Base-by-base conservation (phyloP, 2,888 invertebrate genomes). In the Harpagoxenus sublaevis region DNA sequence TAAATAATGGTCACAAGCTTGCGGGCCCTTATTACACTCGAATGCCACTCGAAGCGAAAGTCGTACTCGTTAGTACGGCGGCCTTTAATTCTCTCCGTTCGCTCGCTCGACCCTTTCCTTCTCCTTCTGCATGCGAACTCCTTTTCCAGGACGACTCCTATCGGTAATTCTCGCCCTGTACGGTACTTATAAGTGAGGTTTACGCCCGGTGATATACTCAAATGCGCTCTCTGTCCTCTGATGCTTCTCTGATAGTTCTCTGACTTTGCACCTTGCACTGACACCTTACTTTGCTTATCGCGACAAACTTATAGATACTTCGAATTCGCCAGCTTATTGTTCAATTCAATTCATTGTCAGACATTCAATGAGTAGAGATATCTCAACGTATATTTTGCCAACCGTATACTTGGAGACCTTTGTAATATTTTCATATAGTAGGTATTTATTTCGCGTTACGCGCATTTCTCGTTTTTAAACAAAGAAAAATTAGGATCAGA, bases 1-100 rank as follows among this genome's bases (percentile, higher is more conserved):
- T 93, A 92, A 93, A 94, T 93, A 94, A 94, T 93, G 89, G 92
- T 91, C 90, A 89, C 66, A 39, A 92, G 91, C 90, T 88, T 84
- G 87, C 88, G 88, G 91, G 90, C 92, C 91, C 93, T 93, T 92
- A 92, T 91, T 91, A 91, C 89, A 89, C 48, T 68, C 31, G 18
- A 68, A 68, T 66, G 10, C 91, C 91, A 93, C 93, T 93, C 89
- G 86, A 92, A 90, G 87, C 91, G 91, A 85, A 90, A 92, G 92
- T 93, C 92, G 90, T 91, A 85, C 90, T 93, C 91, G 91, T 92
- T 92, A 92, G 91, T 92, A 35, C 35, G 89, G 84, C 91, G 89
- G 92, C 91, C 88, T 85, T 89, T 89, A 90, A 90, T 88, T 87
- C 89, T 86, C 84, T 84, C 55, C 70, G 65, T 83, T 62, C 39